Evolutionary conservation across 2,113 vertebrate genomes (phyloP).

Genomic region (Nothobranchius furzeri): DNA sequence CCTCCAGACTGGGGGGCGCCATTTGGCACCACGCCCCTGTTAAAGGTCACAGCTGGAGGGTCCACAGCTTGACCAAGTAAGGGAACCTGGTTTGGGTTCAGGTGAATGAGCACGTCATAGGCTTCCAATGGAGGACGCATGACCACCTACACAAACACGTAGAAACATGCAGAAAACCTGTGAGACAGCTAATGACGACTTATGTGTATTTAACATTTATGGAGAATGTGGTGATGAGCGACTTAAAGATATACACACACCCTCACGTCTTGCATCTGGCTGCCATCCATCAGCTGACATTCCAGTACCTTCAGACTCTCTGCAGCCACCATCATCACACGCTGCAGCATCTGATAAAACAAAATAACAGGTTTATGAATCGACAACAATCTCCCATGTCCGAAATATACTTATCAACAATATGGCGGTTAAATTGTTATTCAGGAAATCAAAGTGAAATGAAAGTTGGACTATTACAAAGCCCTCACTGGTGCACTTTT

Average conservation of each 20-base stretch:
- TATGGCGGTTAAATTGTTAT: too few relatives aligned
- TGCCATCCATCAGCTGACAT: conserved; percentile 84
- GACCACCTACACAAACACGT: conserved; percentile 76
- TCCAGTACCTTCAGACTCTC: conserved; percentile 86
- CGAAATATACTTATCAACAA: too few relatives aligned
- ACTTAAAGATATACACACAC: conserved; percentile 68
- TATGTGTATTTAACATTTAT: neutral
- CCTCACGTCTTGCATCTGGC: conserved; percentile 84
- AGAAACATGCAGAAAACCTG: neutral
- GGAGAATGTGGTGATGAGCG: neutral
- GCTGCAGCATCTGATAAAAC: conserved; percentile 86
- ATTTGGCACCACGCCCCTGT: conserved; percentile 75
- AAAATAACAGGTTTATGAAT: neutral
- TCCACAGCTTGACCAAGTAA: conserved; percentile 86
- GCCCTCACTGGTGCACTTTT: too few relatives aligned
- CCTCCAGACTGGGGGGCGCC: conserved; percentile 40
- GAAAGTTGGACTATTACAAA: too few relatives aligned
- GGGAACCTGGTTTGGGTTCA: conserved; percentile 87
- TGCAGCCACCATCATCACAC: conserved; percentile 82
- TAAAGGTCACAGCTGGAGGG: conserved; percentile 72
- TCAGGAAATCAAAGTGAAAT: too few relatives aligned
- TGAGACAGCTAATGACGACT: neutral
- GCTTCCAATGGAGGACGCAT: conserved; percentile 92
- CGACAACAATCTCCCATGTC: too few relatives aligned
- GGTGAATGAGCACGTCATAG: conserved; percentile 90